Conservation (phyloP, 2,113 vertebrate genomes). For the Atractosteus spatula region DNA sequence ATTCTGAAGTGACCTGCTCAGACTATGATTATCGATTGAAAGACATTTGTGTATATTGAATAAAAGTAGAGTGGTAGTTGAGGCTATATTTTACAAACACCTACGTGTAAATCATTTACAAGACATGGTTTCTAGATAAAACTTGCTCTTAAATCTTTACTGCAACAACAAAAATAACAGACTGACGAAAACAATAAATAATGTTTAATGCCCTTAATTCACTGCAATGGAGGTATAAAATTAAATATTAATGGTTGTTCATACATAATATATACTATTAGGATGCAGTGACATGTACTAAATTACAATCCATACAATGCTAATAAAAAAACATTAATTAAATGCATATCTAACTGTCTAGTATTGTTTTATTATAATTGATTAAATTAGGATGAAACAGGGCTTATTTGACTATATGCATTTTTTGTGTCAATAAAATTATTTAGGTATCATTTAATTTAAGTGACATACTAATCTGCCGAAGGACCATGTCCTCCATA, state of each 20-base stretch:
- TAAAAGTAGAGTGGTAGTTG: no score
- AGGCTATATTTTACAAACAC: no score
- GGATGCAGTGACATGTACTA: slow-evolving; percentile 19
- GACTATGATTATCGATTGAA: no score
- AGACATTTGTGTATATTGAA: no score
- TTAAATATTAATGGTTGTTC: slow-evolving; percentile 17
- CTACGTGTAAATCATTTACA: no score
- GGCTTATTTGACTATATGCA: slow-evolving; percentile 65
- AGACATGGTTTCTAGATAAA: no score
- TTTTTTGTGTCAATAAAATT: slow-evolving; percentile 63
- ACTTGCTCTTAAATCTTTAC: no score
- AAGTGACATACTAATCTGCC: slow-evolving; percentile 63
- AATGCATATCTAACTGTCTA: slow-evolving; percentile 29
- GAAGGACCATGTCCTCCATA: slow-evolving; percentile 56
- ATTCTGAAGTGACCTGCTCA: no score
- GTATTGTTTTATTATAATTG: slow-evolving; percentile 3
- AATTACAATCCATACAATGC: slow-evolving; percentile 11
- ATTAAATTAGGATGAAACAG: slow-evolving; percentile 37
- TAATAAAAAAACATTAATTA: slow-evolving; percentile 39
- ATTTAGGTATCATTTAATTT: slow-evolving; percentile 66
- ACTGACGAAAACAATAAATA: no score
- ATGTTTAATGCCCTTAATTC: no score
- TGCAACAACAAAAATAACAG: no score
- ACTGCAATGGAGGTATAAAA: no score
- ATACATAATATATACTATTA: slow-evolving; percentile 32